These are phyloP conservation scores for Strix uralensis DNA, from an alignment of 2,113 vertebrate species.

Conservation along the genomic window DNA sequence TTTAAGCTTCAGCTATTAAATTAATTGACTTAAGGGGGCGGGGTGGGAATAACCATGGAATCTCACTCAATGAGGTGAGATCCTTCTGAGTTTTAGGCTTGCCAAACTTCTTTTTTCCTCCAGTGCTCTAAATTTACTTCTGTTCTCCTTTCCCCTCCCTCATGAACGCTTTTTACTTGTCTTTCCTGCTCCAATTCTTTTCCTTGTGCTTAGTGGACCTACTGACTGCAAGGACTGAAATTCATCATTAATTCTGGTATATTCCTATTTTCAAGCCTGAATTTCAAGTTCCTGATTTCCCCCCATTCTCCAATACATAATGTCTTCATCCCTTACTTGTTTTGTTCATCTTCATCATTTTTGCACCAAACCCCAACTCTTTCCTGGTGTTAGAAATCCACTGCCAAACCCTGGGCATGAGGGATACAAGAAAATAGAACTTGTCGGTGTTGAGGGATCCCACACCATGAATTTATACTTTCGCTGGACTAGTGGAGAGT, in stretches of 20 bases:
- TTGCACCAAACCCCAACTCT: not conserved
- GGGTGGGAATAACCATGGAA: not conserved
- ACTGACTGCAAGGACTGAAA: not conserved
- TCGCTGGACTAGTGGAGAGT: not conserved
- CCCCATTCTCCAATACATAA: not conserved
- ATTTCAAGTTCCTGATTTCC: not conserved
- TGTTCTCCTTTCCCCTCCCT: not conserved
- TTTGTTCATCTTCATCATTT: not conserved
- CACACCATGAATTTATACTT: not conserved
- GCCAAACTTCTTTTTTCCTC: not conserved
- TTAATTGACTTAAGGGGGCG: not conserved
- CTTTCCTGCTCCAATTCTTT: not conserved
- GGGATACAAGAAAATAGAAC: not conserved
- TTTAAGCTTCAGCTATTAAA: not conserved
- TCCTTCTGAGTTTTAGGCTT: not conserved
- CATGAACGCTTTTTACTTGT: accelerated
- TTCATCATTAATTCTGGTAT: not conserved
- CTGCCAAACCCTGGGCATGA: not conserved
- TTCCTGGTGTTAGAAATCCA: not conserved
- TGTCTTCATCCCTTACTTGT: not conserved
- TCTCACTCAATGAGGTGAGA: not conserved
- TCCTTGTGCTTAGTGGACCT: not conserved
- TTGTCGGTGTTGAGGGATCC: not conserved
- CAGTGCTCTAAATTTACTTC: not conserved
- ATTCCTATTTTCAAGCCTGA: not conserved